phyloP scores from a whole-genome alignment of 2,113 vertebrate genomes.

The Trachemys scripta region DNA sequence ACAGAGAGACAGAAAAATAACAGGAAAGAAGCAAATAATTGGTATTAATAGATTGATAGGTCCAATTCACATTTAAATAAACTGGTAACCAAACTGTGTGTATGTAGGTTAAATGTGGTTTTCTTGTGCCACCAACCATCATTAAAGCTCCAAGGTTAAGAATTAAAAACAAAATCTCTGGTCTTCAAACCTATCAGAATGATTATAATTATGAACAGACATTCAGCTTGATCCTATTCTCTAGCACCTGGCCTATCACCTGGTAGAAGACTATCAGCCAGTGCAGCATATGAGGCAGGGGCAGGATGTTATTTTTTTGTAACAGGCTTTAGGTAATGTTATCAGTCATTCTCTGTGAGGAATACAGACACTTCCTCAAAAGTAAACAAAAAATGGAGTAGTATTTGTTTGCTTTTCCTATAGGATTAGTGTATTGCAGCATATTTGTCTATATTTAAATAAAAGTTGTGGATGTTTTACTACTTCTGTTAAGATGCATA shows the following conservation, averaged over 20 bases:
- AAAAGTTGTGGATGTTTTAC: neutral
- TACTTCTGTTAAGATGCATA: neutral
- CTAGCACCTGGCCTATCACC: neutral
- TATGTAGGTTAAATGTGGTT: neutral
- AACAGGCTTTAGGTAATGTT: neutral
- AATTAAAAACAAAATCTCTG: neutral
- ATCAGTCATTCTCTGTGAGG: neutral
- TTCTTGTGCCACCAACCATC: neutral
- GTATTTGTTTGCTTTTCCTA: neutral
- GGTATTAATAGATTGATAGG: neutral
- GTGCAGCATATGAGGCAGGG: neutral
- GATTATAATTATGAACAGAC: neutral
- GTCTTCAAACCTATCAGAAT: neutral
- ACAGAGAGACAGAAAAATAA: neutral
- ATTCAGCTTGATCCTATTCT: neutral
- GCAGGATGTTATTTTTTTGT: neutral
- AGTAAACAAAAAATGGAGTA: neutral
- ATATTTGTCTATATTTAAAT: neutral
- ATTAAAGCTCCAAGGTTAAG: neutral
- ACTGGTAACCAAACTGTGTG: neutral
- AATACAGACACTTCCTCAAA: accelerated
- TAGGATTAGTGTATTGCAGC: neutral
- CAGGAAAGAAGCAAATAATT: neutral
- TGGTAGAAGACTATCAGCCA: neutral
- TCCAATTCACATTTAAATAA: neutral